phyloP scores from a whole-genome alignment of 2,113 vertebrate genomes.

The Tiliqua scincoides region DNA sequence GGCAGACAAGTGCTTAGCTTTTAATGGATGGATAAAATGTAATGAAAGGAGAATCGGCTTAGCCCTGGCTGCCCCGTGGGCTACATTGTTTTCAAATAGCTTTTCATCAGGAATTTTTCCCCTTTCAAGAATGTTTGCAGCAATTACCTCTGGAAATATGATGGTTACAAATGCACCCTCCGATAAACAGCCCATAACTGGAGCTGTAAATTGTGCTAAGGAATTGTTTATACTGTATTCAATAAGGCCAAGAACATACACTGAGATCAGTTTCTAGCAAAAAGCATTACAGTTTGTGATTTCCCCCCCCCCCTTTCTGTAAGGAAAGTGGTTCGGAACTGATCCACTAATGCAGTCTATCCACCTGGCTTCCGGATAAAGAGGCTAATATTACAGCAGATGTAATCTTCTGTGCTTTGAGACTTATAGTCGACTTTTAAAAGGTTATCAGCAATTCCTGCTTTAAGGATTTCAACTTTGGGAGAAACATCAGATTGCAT shows the following conservation, averaged over 20 bases:
- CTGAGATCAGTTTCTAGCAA: constrained; percentile 14
- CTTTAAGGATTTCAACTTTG: background rate
- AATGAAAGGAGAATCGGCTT: constrained; percentile 70
- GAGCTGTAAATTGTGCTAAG: constrained; percentile 30
- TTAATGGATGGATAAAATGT: constrained; percentile 69
- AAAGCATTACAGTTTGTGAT: constrained; percentile 5
- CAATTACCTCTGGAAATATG: constrained; percentile 55
- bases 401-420: fast-evolving
- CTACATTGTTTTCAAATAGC: constrained; percentile 65
- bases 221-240: constrained; percentile 5
- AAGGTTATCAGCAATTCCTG: background rate
- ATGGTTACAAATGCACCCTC: constrained; percentile 29
- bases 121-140: constrained; percentile 39
- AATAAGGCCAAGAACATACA: background rate
- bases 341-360: constrained; percentile 13
- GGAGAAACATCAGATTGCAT: background rate
- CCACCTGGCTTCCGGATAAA: constrained; percentile 27
- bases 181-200: constrained; percentile 27
- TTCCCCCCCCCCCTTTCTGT: constrained; percentile 7
- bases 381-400: constrained; percentile 31
- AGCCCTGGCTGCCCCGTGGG: constrained; percentile 60
- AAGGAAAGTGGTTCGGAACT: constrained; percentile 36
- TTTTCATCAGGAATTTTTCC: constrained; percentile 53
- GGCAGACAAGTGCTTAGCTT: constrained; percentile 57
- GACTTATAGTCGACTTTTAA: constrained; percentile 14